Conservation (phyloP, 2,888 invertebrate species). For the Loripinus fragilis region DNA sequence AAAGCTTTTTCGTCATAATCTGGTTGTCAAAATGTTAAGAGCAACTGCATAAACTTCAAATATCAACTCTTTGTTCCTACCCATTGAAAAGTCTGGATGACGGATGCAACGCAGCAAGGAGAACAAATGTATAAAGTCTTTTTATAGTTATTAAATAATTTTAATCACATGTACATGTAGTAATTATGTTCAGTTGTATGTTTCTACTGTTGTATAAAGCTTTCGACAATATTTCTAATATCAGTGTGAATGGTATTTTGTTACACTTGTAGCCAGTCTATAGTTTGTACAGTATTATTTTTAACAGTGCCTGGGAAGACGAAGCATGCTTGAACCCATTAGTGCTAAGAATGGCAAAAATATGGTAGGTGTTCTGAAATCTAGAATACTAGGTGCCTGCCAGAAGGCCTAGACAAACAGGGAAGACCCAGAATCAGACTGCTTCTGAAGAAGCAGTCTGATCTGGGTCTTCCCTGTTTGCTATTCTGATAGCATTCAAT, state of each 20-base stretch:
- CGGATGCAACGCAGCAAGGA: neutral
- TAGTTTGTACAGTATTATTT: neutral
- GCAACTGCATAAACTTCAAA: no score
- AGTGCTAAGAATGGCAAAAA: no score
- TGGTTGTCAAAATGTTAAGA: no score
- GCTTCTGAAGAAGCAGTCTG: neutral
- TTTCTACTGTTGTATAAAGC: neutral
- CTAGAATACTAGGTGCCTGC: no score
- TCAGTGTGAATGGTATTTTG: neutral
- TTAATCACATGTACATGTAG: neutral
- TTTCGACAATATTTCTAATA: neutral
- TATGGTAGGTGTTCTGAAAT: no score
- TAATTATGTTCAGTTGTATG: slow-evolving; percentile 7
- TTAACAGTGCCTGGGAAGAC: neutral
- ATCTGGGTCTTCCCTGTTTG: neutral
- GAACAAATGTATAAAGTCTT: neutral
- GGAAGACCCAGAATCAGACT: no score
- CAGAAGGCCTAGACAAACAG: no score
- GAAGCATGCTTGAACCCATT: no score
- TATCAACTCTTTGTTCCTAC: no score
- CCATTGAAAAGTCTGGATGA: no score
- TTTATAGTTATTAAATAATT: neutral
- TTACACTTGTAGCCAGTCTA: neutral
- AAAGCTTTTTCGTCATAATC: no score
- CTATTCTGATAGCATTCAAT: no score